A percentile compares a stretch with the other conserved stretches of the same genome.
phyloP scores from a whole-genome alignment of 1,140 invertebrate genomes.

The Dysdera silvatica region DNA sequence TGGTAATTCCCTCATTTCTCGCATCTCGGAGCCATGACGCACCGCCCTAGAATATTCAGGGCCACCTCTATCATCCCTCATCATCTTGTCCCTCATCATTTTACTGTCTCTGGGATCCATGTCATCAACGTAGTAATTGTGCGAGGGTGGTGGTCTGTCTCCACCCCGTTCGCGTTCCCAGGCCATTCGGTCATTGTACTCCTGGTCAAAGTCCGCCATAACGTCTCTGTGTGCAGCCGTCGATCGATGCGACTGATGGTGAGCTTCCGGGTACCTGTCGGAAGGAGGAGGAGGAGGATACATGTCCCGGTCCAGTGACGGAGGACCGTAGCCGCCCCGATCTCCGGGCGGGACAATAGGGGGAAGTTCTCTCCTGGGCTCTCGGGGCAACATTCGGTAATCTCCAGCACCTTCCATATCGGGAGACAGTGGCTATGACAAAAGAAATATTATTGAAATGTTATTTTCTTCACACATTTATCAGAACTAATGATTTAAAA shows the following conservation, averaged over 20 bases:
- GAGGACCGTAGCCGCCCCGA: slow-evolving; percentile 7
- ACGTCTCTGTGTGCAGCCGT: not conserved
- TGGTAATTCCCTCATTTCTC: slow-evolving; percentile 19
- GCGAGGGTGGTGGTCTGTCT: not conserved
- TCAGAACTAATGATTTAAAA: no score
- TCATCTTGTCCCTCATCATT: no score
- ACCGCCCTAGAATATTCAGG: slow-evolving; percentile 17
- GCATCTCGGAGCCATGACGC: slow-evolving; percentile 11
- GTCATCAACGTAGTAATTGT: slow-evolving; percentile 23
- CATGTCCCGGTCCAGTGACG: slow-evolving; percentile 1
- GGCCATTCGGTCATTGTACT: slow-evolving; percentile 17
- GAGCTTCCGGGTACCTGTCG: slow-evolving; percentile 15
- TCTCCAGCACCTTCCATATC: slow-evolving; percentile 12
- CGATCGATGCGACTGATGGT: slow-evolving; percentile 8
- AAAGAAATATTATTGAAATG: no score
- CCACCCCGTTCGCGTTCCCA: slow-evolving; percentile 14
- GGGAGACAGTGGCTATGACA: slow-evolving; percentile 22
- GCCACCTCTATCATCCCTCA: slow-evolving; percentile 1
- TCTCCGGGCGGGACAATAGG: slow-evolving; percentile 8
- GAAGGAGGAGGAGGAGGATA: slow-evolving; percentile 7
- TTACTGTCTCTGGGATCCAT: slow-evolving; percentile 17
- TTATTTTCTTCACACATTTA: no score
- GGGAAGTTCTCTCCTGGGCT: slow-evolving; percentile 13
- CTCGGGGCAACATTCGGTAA: slow-evolving; percentile 9
- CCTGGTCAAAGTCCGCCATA: slow-evolving; percentile 19